phyloP scores from a whole-genome alignment of 2,888 invertebrate genomes.

The Lasioglossum oenotherae region DNA sequence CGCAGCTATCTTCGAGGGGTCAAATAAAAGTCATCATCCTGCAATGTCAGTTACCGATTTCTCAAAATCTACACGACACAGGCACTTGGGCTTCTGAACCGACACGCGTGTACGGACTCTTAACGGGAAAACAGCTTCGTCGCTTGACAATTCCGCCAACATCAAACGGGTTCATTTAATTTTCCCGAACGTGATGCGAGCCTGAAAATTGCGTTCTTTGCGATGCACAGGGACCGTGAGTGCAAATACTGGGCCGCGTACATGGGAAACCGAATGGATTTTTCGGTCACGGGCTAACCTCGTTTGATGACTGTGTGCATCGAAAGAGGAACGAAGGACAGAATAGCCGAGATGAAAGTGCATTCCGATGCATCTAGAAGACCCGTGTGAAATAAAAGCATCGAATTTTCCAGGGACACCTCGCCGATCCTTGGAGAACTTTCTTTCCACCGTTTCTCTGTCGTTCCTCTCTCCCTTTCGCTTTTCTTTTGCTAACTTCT shows the following conservation, averaged over 20 bases:
- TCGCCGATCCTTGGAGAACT: conserved; percentile 52
- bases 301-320: conserved; percentile 43
- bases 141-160: background rate
- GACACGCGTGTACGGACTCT: background rate
- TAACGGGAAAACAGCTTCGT: background rate
- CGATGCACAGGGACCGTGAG: background rate
- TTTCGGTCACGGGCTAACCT: conserved; percentile 53
- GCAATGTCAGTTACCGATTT: background rate
- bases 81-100: background rate
- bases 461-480: background rate
- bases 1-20: background rate
- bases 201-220: background rate
- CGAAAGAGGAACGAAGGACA: background rate
- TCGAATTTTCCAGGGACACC: conserved; percentile 69
- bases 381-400: conserved; percentile 67
- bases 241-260: background rate
- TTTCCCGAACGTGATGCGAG: background rate
- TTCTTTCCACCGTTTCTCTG: background rate
- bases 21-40: background rate
- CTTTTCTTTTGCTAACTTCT: background rate
- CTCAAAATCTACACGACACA: background rate
- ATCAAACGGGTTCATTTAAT: background rate
- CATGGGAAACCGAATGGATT: conserved; percentile 47
- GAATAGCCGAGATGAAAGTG: background rate
- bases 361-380: conserved; percentile 52